Conservation (phyloP, 2,797 vertebrate species). For the Hafferia zeledoni region DNA sequence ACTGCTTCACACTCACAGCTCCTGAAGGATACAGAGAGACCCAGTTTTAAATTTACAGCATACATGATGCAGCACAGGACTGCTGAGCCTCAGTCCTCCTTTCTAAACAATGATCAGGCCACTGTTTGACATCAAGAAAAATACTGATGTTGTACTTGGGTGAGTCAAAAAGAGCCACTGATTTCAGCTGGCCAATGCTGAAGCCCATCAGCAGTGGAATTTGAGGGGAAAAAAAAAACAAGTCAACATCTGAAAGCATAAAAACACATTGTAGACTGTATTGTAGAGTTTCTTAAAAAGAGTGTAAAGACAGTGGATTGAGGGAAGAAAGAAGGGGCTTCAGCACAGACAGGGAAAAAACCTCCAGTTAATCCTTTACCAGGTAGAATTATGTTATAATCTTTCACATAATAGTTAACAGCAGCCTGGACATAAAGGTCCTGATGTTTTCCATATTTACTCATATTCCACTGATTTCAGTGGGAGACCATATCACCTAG, state of each 20-base stretch:
- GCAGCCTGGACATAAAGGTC: neutral
- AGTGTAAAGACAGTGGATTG: neutral
- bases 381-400: neutral
- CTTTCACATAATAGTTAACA: neutral
- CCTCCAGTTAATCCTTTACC: neutral
- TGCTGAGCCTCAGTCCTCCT: neutral
- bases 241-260: neutral
- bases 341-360: neutral
- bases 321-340: neutral
- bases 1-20: neutral
- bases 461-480: neutral
- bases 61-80: neutral
- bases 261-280: neutral
- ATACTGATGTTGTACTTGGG: neutral
- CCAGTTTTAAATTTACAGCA: neutral
- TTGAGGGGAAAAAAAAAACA: fast-evolving
- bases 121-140: neutral
- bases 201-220: neutral
- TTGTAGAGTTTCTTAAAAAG: neutral
- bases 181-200: neutral
- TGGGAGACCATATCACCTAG: neutral
- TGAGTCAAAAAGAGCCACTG: neutral
- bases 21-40: neutral
- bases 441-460: neutral
- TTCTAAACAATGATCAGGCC: neutral